phyloP scores from a whole-genome alignment of 2,888 invertebrate genomes.

The Linyphia triangularis region DNA sequence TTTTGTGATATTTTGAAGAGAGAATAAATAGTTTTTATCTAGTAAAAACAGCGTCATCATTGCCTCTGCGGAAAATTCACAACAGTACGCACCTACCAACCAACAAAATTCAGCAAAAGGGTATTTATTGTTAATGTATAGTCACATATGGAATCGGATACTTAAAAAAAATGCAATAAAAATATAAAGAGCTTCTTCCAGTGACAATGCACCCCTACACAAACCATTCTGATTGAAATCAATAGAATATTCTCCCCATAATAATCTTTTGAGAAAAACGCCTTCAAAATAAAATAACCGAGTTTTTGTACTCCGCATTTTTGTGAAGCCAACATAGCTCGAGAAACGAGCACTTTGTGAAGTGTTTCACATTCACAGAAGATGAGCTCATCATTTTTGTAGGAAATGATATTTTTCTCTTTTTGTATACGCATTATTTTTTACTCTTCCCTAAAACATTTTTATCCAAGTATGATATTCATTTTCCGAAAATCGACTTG shows the following conservation, averaged over 20 bases:
- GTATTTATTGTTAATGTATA: too few species aligned
- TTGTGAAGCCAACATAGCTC: constrained; percentile 5
- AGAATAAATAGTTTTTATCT: too few species aligned
- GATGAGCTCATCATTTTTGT: constrained; percentile 38
- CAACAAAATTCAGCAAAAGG: too few species aligned
- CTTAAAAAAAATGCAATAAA: constrained; percentile 2
- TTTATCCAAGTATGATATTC: constrained; percentile 31
- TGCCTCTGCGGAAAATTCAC: too few species aligned
- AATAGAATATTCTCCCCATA: constrained; percentile 9
- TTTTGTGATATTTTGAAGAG: too few species aligned
- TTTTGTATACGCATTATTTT: neutral
- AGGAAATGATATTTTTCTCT: neutral
- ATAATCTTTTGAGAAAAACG: constrained; percentile 3
- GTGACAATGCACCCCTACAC: too few species aligned
- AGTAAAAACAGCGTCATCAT: too few species aligned
- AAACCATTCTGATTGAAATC: constrained; percentile 10
- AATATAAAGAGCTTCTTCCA: neutral
- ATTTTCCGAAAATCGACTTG: constrained; percentile 32
- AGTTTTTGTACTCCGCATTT: too few species aligned
- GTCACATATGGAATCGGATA: too few species aligned
- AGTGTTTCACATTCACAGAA: constrained; percentile 19
- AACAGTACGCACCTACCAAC: too few species aligned
- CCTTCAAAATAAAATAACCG: too few species aligned
- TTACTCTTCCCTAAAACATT: neutral
- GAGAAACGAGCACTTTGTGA: neutral